These are phyloP conservation scores for Anhinga rufa DNA, from an alignment of 2,113 vertebrate species.

Conservation along the genomic window DNA sequence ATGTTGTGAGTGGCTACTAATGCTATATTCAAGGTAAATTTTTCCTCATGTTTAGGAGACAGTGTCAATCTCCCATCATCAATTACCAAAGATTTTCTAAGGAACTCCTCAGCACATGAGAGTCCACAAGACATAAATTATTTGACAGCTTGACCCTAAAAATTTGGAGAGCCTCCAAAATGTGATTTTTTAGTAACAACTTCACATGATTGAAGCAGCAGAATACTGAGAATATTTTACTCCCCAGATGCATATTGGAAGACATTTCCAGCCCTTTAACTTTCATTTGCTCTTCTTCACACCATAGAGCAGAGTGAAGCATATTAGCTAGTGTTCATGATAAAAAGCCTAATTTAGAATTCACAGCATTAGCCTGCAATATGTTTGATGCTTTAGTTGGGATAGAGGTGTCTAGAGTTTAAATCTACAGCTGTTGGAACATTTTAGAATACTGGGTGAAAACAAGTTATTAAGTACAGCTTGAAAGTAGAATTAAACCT, in stretches of 20 bases:
- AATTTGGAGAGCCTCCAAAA: neutral
- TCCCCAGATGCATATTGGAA: neutral
- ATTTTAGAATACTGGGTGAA: neutral
- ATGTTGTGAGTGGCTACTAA: neutral
- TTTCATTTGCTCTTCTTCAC: conserved; percentile 6
- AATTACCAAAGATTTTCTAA: neutral
- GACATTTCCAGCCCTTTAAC: neutral
- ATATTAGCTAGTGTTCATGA: neutral
- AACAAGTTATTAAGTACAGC: neutral
- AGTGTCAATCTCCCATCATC: neutral
- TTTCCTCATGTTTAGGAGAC: neutral
- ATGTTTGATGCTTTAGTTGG: neutral
- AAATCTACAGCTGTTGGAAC: neutral
- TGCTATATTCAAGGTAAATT: neutral
- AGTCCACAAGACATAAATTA: neutral
- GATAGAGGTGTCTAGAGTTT: neutral
- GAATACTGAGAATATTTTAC: neutral
- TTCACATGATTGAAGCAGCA: neutral
- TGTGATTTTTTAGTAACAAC: neutral
- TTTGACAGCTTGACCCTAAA: neutral
- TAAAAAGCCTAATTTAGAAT: conserved; percentile 1
- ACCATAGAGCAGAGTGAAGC: neutral
- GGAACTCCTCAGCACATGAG: neutral
- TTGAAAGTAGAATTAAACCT: neutral
- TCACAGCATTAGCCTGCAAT: neutral